Evolutionary conservation across 2,113 vertebrate species (phyloP), one percentile per base, ranked within the genome.

Genomic region (Notarius quadriscutis): DNA sequence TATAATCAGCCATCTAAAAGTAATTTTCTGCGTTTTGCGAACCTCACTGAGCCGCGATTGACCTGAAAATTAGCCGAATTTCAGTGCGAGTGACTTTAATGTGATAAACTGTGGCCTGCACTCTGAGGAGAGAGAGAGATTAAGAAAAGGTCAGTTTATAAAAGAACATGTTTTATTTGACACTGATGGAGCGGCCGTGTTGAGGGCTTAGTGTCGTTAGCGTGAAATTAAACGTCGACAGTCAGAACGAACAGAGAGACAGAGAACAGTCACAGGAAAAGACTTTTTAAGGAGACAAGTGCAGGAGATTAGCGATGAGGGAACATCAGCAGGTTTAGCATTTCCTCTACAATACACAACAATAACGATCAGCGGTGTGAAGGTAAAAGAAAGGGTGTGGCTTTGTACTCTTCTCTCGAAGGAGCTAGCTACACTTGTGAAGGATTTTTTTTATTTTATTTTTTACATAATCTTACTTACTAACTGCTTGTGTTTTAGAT

Each of bases 111-210:
- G 51, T 55, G 50, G 77, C 25, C 77, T 27, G 51, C 17, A 25
- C 25, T 55, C 50, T 79, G 77, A 55, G 12, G 77, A 55, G 77
- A 57, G 51, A 79, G 77, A 57, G 51, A 79, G 77, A 57, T 79
- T 79, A 79, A 79, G 77, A 79, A 79, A 79, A 79, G 77, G 77
- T 57, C 77, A 79, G 77, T 79, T 79, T 79, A 57, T 79, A 79
- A 79, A 79, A 57, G 77, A 79, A 30, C 25, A n/a, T 1, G 51
- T 79, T 79, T 79, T 57, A 79, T 57, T 79, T 17, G 51, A 55
- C 77, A 57, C 77, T 57, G 77, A 55, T n/a, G 14, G 25, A 55
- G 14, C 14, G 51, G 77, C 48, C 48, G 30, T 25, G 72, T 75
- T 51, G 72, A 17, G n/a, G 51, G 77, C 77, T 79, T 79, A 79